These are phyloP conservation scores for Zootoca vivipara DNA, from an alignment of 2,113 vertebrate genomes.

Conservation along the genomic window DNA sequence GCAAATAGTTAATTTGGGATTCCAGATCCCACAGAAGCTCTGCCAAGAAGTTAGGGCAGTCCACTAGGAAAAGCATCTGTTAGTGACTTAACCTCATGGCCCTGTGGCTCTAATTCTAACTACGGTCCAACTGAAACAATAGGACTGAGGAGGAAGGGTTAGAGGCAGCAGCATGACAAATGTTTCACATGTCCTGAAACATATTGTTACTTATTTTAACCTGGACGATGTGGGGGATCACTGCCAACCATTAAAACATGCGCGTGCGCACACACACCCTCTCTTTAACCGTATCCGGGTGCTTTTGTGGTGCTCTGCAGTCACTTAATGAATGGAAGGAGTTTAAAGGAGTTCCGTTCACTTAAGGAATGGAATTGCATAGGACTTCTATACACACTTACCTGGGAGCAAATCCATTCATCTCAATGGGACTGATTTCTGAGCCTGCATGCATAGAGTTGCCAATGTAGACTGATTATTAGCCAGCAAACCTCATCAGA, in stretches of 20 bases:
- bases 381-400: background rate
- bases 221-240: background rate
- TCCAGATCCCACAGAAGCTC: constrained; percentile 50
- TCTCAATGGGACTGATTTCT: background rate
- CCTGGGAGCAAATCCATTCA: background rate
- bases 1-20: constrained; percentile 57
- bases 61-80: constrained; percentile 70
- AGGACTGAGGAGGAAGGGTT: constrained; percentile 29
- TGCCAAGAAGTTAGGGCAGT: constrained; percentile 36
- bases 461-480: background rate
- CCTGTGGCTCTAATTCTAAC: constrained; percentile 63
- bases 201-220: constrained; percentile 61
- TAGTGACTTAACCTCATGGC: constrained; percentile 71
- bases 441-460: background rate
- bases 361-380: background rate
- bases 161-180: constrained; percentile 64
- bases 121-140: constrained; percentile 69
- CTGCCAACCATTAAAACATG: background rate
- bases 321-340: background rate
- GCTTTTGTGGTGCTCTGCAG: background rate
- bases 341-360: background rate
- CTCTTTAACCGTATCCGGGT: background rate
- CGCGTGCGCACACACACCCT: too few relatives aligned
- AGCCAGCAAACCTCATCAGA: background rate
- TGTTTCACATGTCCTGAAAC: constrained; percentile 50